phyloP scores from a whole-genome alignment of 1,140 invertebrate genomes.

The Andrena cerasifolii region DNA sequence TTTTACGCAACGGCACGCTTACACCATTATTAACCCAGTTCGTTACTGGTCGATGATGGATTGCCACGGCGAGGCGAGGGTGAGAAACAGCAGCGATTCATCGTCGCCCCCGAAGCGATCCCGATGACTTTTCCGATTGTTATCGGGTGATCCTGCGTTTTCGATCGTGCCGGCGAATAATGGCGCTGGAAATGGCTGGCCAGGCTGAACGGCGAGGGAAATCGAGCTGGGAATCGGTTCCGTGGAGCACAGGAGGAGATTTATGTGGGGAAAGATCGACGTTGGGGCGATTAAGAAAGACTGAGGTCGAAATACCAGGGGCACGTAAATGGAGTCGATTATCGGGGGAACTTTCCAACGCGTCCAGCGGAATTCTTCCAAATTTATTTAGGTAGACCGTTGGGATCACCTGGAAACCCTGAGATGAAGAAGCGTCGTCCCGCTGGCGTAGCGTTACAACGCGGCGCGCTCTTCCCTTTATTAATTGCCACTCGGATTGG shows the following conservation, averaged over 20 bases:
- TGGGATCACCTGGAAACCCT: too few species aligned
- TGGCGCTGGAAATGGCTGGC: neutral
- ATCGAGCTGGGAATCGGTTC: neutral
- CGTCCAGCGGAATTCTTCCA: too few species aligned
- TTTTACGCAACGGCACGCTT: constrained; percentile 50
- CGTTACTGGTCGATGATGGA: constrained; percentile 58
- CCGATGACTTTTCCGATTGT: constrained; percentile 35
- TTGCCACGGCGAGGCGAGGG: constrained; percentile 27
- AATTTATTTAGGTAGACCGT: too few species aligned
- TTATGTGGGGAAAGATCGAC: too few species aligned
- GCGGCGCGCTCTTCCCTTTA: too few species aligned
- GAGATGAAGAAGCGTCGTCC: too few species aligned
- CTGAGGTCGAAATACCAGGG: too few species aligned
- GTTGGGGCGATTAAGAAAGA: too few species aligned
- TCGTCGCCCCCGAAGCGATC: constrained; percentile 42
- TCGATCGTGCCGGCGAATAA: neutral
- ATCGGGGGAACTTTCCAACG: too few species aligned
- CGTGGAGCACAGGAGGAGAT: neutral
- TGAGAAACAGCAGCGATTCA: constrained; percentile 38
- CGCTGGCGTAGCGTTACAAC: too few species aligned
- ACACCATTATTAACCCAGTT: constrained; percentile 63
- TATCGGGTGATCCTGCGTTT: constrained; percentile 20
- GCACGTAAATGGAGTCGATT: too few species aligned
- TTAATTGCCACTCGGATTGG: too few species aligned
- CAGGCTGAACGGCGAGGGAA: neutral